These are phyloP conservation scores for Platorchestia sp. DNA, from an alignment of 1,140 invertebrate genomes.

Conservation along the genomic window DNA sequence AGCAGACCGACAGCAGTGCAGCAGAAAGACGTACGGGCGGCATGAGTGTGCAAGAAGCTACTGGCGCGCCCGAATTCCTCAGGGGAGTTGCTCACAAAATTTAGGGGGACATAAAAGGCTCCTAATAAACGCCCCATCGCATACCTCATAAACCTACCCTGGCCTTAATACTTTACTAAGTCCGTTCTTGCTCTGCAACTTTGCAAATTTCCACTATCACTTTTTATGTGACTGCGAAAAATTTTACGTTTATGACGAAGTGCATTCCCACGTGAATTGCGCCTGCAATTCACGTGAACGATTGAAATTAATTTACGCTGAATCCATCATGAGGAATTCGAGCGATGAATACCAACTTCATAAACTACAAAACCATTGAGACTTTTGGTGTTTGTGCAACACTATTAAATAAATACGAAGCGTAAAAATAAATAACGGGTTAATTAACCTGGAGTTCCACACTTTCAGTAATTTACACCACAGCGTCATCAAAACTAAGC, in stretches of 20 bases:
- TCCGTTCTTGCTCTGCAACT: background rate
- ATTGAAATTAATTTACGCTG: too few relatives aligned
- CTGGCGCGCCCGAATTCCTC: background rate
- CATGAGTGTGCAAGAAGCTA: background rate
- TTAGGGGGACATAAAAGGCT: background rate
- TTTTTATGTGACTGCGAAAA: background rate
- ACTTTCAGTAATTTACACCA: too few relatives aligned
- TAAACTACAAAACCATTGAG: too few relatives aligned
- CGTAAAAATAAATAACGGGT: too few relatives aligned
- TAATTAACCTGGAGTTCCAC: too few relatives aligned
- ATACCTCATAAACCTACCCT: background rate
- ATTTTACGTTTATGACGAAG: background rate
- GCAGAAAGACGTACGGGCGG: background rate
- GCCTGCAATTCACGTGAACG: too few relatives aligned
- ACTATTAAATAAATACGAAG: too few relatives aligned
- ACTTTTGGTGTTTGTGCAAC: too few relatives aligned
- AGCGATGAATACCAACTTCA: too few relatives aligned
- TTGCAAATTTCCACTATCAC: background rate
- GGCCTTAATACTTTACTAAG: background rate
- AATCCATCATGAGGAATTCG: too few relatives aligned
- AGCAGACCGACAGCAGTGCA: background rate
- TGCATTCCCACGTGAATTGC: background rate
- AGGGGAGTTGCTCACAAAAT: background rate
- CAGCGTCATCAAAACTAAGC: too few relatives aligned
- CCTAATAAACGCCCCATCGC: background rate